A percentile compares a stretch with the other conserved stretches of the same genome.
Evolutionary conservation across 1,140 invertebrate genomes (phyloP).

Genomic region (Gonatopus flavifemur): DNA sequence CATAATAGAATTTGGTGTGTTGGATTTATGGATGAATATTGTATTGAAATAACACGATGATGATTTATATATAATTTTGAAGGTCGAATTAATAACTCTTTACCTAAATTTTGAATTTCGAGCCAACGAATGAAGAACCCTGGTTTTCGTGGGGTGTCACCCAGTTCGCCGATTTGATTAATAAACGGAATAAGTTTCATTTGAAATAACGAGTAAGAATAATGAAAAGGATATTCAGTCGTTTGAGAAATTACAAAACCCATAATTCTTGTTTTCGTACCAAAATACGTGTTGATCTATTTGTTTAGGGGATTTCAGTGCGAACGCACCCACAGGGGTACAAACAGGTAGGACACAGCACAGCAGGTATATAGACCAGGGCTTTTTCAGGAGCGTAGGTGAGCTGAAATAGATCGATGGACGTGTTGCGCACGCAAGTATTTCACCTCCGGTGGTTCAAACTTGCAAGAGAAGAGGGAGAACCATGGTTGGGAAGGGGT

Average conservation of each 20-base stretch:
- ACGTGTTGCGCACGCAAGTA: slow-evolving; percentile 42
- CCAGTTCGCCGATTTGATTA: too few relatives aligned
- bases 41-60: too few relatives aligned
- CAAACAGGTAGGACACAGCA: slow-evolving; percentile 8
- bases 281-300: background rate
- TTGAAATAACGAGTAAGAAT: slow-evolving; percentile 1
- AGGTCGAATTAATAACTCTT: too few relatives aligned
- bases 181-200: too few relatives aligned
- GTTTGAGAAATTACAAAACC: background rate
- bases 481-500: slow-evolving; percentile 2
- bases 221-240: background rate
- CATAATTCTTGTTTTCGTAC: background rate
- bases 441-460: slow-evolving; percentile 26
- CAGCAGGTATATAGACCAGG: slow-evolving; percentile 22
- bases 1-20: too few relatives aligned
- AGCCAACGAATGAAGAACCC: too few relatives aligned
- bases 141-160: too few relatives aligned
- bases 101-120: too few relatives aligned
- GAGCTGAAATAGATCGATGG: slow-evolving; percentile 46
- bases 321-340: slow-evolving; percentile 23
- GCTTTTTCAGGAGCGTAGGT: slow-evolving; percentile 32
- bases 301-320: slow-evolving; percentile 7
- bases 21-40: too few relatives aligned
- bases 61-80: too few relatives aligned
- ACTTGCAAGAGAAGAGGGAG: slow-evolving; percentile 22